A percentile compares a stretch with the other conserved stretches of the same genome.
phyloP scores from a whole-genome alignment of 2,797 vertebrate genomes.

The Tenualosa ilisha region DNA sequence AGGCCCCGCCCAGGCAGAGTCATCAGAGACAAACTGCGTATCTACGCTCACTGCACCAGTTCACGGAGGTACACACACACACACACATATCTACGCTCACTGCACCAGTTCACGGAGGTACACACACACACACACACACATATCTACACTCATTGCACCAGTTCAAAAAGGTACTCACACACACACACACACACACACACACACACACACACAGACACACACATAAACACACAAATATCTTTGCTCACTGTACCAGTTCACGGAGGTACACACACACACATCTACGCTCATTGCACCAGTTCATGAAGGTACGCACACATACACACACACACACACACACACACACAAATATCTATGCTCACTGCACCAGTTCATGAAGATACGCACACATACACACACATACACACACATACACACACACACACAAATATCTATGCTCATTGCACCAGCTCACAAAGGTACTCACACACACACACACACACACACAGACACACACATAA shows the following conservation, averaged over 20 bases:
- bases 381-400: slow-evolving; percentile 63
- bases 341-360: slow-evolving; percentile 86
- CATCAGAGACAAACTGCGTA: slow-evolving; percentile 95
- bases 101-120: too few species aligned
- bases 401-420: not conserved
- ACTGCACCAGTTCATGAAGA: slow-evolving; percentile 96
- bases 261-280: slow-evolving; percentile 89
- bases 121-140: too few species aligned
- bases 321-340: too few species aligned
- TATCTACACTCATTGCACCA: too few species aligned
- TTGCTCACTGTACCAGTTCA: slow-evolving; percentile 95
- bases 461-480: not conserved
- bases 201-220: too few species aligned
- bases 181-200: too few species aligned
- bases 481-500: slow-evolving; percentile 42
- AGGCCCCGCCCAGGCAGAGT: slow-evolving; percentile 91
- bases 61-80: slow-evolving; percentile 84
- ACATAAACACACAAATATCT: slow-evolving; percentile 72
- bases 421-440: too few species aligned
- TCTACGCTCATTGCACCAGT: too few species aligned
- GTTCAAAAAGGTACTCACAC: too few species aligned
- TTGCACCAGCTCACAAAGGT: too few species aligned
- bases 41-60: slow-evolving; percentile 97
- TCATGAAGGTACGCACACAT: too few species aligned
- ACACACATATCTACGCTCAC: too few species aligned